Evolutionary conservation across 2,113 vertebrate species (phyloP).

Genomic region (Suricata suricatta): DNA sequence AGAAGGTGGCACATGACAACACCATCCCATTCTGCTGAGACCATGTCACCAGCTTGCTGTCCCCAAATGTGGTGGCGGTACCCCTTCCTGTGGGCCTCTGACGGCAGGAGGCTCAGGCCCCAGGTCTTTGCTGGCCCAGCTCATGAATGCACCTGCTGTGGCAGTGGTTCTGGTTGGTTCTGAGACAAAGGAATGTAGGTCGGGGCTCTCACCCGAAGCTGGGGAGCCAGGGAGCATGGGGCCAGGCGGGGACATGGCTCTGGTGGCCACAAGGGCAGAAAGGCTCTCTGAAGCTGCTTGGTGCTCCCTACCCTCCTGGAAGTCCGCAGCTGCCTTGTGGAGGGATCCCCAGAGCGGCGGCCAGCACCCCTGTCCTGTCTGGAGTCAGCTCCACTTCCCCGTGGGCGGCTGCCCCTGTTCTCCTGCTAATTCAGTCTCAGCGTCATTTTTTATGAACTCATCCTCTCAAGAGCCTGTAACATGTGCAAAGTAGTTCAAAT

Average conservation of each 20-base stretch:
- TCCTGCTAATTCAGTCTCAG: background rate
- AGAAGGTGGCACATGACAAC: too few species aligned
- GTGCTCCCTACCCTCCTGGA: background rate
- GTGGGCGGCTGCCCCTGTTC: background rate
- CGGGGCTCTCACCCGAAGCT: background rate
- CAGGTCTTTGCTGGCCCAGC: background rate
- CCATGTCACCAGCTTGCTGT: background rate
- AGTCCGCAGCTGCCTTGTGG: rapidly evolving
- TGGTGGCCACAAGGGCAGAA: background rate
- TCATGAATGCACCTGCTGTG: background rate
- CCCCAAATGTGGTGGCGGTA: rapidly evolving
- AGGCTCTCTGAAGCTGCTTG: background rate
- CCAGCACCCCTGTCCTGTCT: rapidly evolving
- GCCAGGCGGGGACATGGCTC: background rate
- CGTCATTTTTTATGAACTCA: background rate
- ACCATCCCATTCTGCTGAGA: background rate
- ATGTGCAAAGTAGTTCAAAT: background rate
- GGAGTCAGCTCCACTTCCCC: background rate
- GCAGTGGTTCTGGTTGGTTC: background rate
- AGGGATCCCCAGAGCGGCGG: too few species aligned
- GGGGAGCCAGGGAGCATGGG: too few species aligned
- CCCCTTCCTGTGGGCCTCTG: background rate
- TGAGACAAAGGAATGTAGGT: background rate
- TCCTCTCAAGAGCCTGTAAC: background rate
- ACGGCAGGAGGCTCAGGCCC: background rate